These are phyloP conservation scores for Typhlomys cinereus DNA, from an alignment of 2,113 vertebrate species.

Conservation along the genomic window DNA sequence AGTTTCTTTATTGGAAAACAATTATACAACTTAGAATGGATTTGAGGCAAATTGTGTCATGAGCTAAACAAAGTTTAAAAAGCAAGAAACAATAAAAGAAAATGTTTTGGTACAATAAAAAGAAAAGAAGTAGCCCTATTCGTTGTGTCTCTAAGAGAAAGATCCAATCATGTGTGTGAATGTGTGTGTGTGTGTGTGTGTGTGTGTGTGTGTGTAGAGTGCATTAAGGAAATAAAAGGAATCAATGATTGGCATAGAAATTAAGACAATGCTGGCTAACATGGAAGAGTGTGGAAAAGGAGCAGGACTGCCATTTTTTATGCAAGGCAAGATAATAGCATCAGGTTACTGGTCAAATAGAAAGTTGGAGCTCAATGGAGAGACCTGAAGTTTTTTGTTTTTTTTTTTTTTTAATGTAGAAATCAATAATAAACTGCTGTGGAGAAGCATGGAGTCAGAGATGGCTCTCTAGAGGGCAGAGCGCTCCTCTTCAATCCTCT, in stretches of 20 bases:
- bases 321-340: neutral
- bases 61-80: too few species aligned
- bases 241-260: neutral
- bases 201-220: accelerated
- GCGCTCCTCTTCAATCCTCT: neutral
- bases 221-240: neutral
- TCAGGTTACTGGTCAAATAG: neutral
- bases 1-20: too few species aligned
- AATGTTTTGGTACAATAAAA: too few species aligned
- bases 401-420: neutral
- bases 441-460: neutral
- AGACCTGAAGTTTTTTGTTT: neutral
- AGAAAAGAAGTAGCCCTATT: too few species aligned
- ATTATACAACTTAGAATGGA: too few species aligned
- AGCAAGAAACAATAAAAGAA: too few species aligned
- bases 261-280: neutral
- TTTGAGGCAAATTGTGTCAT: too few species aligned
- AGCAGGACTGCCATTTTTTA: neutral
- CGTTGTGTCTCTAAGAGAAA: neutral
- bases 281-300: neutral
- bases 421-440: neutral
- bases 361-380: neutral
- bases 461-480: neutral
- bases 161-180: neutral
- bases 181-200: neutral